Evolutionary conservation across 2,888 invertebrate species (phyloP), one percentile per base, ranked within the genome.

Genomic region (Pimpla rufipes): DNA sequence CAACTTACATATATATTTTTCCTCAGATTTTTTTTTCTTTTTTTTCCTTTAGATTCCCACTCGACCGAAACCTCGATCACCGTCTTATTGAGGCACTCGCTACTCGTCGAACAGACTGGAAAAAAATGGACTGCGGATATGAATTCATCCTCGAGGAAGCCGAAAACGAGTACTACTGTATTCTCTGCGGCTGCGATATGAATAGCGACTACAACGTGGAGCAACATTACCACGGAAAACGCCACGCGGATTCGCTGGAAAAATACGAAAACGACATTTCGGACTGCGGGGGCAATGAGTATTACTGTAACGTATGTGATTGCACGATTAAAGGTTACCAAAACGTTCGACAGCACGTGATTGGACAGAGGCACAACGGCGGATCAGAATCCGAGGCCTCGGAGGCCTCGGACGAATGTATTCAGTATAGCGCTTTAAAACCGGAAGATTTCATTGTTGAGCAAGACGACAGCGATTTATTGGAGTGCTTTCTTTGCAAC

Each of bases 281-380:
- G 3, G 1, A 0, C 8, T 2, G 8, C 8, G 35, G 35, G 0
- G 13, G 2, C 0, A 1, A 73, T 18, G 5, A 47, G 8, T 73
- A 47, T 13, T 47, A 59, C 29, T 73, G 73, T 18, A 1, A 57
- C 16, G 42, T 45, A 45, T 73, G 73, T 35, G 11, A 59, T 4
- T 73, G 73, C 11, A 10, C 3, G 1, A 16, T 73, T 35, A 21
- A 23, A 10, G 45, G 57, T 4, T 59, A 59, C 13, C 2, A 0
- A 16, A 73, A 73, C 18, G 13, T 62, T 59, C 29, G 45, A 29
- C 4, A 5, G 0, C 73, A 73, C 35, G 5, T 73, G 4, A 35
- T 2, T 0, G 73, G 73, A 21, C 2, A 29, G 5, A 21, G 42
- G 2, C 71, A 71, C 42, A 6, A 23, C 2, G 7, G 29, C 2